Evolutionary conservation across 2,888 invertebrate species (phyloP).

Genomic region (Leptogaster cylindrica): DNA sequence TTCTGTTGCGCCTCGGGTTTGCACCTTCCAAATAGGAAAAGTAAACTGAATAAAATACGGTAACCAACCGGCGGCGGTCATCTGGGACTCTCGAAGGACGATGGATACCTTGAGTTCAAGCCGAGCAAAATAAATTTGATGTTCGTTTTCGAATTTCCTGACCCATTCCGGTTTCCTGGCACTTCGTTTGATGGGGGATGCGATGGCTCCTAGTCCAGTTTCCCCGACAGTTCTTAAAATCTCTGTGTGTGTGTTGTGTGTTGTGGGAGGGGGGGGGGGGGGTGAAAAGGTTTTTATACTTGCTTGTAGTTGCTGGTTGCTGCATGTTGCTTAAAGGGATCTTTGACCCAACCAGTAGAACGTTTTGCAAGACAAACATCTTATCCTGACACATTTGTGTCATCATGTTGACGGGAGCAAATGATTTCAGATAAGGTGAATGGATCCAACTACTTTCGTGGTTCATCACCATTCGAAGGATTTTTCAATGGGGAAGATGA

Average conservation of each 20-base stretch:
- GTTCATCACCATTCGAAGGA: neutral
- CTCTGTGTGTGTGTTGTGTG: too few species aligned
- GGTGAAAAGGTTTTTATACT: too few species aligned
- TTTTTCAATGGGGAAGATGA: conserved; percentile 16
- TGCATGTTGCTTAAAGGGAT: conserved; percentile 18
- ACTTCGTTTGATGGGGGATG: conserved; percentile 2
- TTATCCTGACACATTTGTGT: conserved; percentile 10
- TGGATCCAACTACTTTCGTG: neutral
- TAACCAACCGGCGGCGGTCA: neutral
- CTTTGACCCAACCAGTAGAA: neutral
- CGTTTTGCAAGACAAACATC: neutral
- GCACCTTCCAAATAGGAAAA: conserved; percentile 3
- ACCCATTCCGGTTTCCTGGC: conserved; percentile 13
- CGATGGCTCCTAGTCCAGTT: conserved; percentile 7
- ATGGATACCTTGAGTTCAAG: neutral
- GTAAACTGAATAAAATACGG: conserved; percentile 18
- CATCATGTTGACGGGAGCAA: neutral
- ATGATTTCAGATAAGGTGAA: conserved; percentile 24
- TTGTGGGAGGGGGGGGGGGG: too few species aligned
- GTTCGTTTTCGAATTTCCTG: conserved; percentile 26
- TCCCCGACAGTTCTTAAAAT: too few species aligned
- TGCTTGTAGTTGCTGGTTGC: too few species aligned
- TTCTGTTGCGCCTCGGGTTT: conserved; percentile 6
- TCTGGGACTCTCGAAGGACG: neutral
- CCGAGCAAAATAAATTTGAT: conserved; percentile 24